Base-by-base conservation (phyloP, 2,888 invertebrate genomes). In the Phragmatobia fuliginosa region DNA sequence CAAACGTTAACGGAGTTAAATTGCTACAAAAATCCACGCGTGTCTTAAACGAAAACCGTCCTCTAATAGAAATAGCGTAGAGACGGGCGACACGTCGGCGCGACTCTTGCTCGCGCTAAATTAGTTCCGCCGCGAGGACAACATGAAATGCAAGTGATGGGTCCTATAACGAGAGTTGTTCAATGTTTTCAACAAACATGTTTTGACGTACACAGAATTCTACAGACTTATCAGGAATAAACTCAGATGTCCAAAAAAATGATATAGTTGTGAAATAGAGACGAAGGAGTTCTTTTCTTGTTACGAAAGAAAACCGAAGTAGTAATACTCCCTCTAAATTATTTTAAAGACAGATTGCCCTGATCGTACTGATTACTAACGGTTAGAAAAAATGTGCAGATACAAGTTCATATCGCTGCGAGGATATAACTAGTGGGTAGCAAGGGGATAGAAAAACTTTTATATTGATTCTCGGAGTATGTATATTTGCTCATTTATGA, bases 61-160 rank as follows among this genome's bases (percentile, higher is more conserved):
- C 52, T 59, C 25, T 45, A 45, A 41, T 70, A 64, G 68, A 67
- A 61, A 71, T 64, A 45, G 68, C 56, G 62, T 59, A 71, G 7
- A 33, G 75, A 71, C 80, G 72, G 49, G 71, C 78, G 78, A 75
- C 78, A 63, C 28, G 31, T 25, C 38, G 68, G 59, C 72, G 75
- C 71, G 75, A 49, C 36, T 33, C 61, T 62, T 45, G 61, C 67
- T 21, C 62, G 67, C 62, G 10, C 52, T 21, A 31, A 64, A 66
- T 70, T 41, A 68, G 32, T 70, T 69, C 66, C 62, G 66, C 62
- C 64, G 66, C 45, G n/a, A 52, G 56, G 31, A 58, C 70, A 45
- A 31, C 32, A 59, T 68, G 63, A 69, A 38, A 61, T 65, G 64
- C 60, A 64, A 60, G 31, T 60, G 64, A 68, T 49, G 28, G 60